Evolutionary conservation across 1,140 invertebrate genomes (phyloP), one percentile per base, ranked within the genome.

Genomic region (Anthonomus grandis): DNA sequence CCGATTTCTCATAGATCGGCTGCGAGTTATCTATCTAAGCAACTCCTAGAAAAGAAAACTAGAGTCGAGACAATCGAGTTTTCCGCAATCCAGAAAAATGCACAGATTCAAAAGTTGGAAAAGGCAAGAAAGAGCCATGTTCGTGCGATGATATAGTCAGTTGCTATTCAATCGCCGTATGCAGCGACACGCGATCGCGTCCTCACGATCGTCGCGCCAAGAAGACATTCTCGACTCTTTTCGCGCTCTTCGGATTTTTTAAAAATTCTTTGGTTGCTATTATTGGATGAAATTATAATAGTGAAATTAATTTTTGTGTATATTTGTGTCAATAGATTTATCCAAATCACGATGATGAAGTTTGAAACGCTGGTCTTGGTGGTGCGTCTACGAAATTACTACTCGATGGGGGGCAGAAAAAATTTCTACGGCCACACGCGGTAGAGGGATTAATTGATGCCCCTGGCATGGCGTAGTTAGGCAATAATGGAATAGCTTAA

Each of bases 111-210:
- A 55, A 55, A 46, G 17, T 55, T 45, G 42, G 52, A 46, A 55
- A 55, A n/a, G n/a, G n/a, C 52, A 44, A 27, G 46, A 55, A 44
- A 55, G 52, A 22, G 52, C 42, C 52, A 38, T 46, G 52, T 44
- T 55, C 52, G 46, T 36, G 46, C 31, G 46, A n/a, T 17, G 38
- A 48, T 44, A 38, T 52, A 47, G 52, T 53, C 57, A 49, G 49
- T 46, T 46, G 37, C 53, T 53, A 46, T 53, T 45, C 45, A 51
- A 51, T 50, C 56, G 46, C 21, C 49, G 49, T 31, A 47, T 51
- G 25, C 49, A 46, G 37, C 37, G 23, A 47, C 44, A 31, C 41
- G 19, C 39, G 21, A 19, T n/a, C 23, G 51, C 52, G 51, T 34
- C 37, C 44, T 15, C 51, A 22, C 13, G 10, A n/a, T 31, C 27